Conservation (phyloP, 2,797 vertebrate genomes). For the Cuculus canorus region DNA sequence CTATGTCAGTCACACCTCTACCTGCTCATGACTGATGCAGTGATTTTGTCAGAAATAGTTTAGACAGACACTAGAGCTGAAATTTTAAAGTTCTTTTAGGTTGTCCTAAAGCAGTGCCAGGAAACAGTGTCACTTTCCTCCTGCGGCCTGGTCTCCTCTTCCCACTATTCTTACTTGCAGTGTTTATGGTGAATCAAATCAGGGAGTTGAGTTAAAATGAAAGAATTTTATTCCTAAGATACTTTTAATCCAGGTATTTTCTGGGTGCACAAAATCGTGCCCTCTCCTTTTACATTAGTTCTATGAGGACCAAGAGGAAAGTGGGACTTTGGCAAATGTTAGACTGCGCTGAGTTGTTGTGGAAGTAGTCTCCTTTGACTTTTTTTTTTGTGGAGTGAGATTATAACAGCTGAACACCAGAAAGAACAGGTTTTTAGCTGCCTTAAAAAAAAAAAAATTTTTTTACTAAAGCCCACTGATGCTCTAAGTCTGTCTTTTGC, state of each 20-base stretch:
- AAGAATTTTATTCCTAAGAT: background rate
- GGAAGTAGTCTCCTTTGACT: background rate
- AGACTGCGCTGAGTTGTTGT: background rate
- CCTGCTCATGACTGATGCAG: fast-evolving
- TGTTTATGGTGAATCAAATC: background rate
- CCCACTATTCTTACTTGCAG: background rate
- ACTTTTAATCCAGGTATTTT: background rate
- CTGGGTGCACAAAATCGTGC: background rate
- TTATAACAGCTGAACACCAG: background rate
- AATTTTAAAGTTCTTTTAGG: background rate
- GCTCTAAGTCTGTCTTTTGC: background rate
- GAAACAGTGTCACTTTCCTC: background rate
- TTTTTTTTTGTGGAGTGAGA: background rate
- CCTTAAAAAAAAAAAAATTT: background rate
- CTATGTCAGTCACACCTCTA: background rate
- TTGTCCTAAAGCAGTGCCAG: background rate
- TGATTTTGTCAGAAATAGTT: background rate
- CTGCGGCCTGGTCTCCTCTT: background rate
- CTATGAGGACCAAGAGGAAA: background rate
- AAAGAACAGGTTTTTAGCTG: background rate
- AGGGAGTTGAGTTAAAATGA: background rate
- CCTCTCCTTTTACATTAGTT: background rate
- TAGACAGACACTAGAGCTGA: background rate
- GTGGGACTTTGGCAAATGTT: background rate
- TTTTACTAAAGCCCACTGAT: background rate